These are phyloP conservation scores for Poeciliopsis turneri DNA, from an alignment of 2,797 vertebrate genomes.

Conservation along the genomic window DNA sequence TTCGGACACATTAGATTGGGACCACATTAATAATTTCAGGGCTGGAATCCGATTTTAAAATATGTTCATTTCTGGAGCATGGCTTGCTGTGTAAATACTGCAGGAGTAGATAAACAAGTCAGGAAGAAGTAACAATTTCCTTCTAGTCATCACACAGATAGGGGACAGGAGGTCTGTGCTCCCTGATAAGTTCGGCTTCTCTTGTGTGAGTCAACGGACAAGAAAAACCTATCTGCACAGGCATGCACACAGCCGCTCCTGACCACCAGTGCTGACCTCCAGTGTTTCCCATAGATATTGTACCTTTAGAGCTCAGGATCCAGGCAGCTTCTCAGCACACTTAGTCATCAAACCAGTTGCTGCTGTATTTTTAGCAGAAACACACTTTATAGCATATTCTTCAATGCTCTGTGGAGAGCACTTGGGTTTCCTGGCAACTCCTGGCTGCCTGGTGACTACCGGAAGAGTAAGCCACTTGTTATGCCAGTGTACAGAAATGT, in stretches of 20 bases:
- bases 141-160: slow-evolving; percentile 67
- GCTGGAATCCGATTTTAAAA: slow-evolving; percentile 15
- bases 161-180: slow-evolving; percentile 73
- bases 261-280: slow-evolving; percentile 46
- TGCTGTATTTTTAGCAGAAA: slow-evolving; percentile 38
- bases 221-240: slow-evolving; percentile 65
- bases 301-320: slow-evolving; percentile 57
- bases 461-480: slow-evolving; percentile 71
- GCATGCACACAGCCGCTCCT: slow-evolving; percentile 43
- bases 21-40: slow-evolving; percentile 14
- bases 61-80: slow-evolving; percentile 12
- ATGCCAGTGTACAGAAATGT: slow-evolving; percentile 62
- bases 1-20: slow-evolving; percentile 19
- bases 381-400: slow-evolving; percentile 49
- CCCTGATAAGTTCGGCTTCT: slow-evolving; percentile 76
- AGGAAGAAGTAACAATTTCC: slow-evolving; percentile 72
- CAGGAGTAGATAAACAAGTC: slow-evolving; percentile 24
- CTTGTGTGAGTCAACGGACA: slow-evolving; percentile 67
- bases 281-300: slow-evolving; percentile 73
- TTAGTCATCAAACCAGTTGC: slow-evolving; percentile 27
- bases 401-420: slow-evolving; percentile 58
- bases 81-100: slow-evolving; percentile 26
- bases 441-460: slow-evolving; percentile 46
- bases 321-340: slow-evolving; percentile 41
- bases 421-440: slow-evolving; percentile 63